Evolutionary conservation across 1,140 invertebrate species (phyloP), one percentile per base, ranked within the genome.

Genomic region (Pogonomyrmex barbatus): DNA sequence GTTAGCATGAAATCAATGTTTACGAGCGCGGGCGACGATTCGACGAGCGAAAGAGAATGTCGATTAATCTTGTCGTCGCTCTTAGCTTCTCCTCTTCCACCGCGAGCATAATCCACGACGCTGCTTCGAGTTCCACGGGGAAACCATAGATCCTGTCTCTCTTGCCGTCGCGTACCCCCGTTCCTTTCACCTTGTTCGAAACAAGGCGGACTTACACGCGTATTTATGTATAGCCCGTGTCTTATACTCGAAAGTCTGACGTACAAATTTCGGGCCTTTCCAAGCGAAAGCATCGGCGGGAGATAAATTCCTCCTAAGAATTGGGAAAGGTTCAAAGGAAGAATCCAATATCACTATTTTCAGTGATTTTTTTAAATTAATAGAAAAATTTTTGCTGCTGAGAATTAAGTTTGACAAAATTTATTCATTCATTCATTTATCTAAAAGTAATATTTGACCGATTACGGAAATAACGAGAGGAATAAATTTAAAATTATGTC

Each of bases 181-280:
- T 52, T 56, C 30, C 68, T 85, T 73, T 77, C 62, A 85, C 75
- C 88, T 86, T 75, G 62, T 77, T 84, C 42, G 65, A 85, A 85
- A 88, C 71, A 68, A 88, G 89, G 78, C 39, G 85, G 87, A 88
- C 83, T 89, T 89, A 87, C 84, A 87, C 71, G 83, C 87, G 83
- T 68, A 88, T 91, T 92, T 89, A 88, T 88, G 73, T 85, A 87
- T 88, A 89, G 67, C 88, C 81, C 81, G 87, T 85, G 86, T 90
- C 91, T 83, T 83, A 83, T 73, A 50, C 30, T 30, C 68, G 42
- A 83, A 71, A 83, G 67, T 10, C 54, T 56, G 79, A 83, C 54
- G 68, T 83, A 73, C 79, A 83, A 83, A 83, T 83, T 73, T 83
- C 79, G 47, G 42, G 54, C 33, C 42, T 42, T 60, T 83, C n/a